Base-by-base conservation (phyloP, 2,888 invertebrate species). In the Cyaniris semiargus region DNA sequence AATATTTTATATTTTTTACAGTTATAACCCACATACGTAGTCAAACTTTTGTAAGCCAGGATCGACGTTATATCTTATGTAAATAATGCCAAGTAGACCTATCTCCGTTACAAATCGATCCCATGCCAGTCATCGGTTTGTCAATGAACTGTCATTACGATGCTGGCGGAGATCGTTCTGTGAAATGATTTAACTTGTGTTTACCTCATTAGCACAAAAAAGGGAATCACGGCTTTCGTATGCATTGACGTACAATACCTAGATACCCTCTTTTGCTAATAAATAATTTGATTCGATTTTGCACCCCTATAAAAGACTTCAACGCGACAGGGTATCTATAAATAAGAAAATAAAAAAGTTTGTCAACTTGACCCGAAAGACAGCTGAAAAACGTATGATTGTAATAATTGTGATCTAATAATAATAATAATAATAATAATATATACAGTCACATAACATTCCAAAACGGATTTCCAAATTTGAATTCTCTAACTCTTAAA, bases 201-300 rank as follows among this genome's bases (percentile, higher is more conserved):
- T 74, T 74, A 74, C 74, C 27, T 53, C 15, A 74, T 74, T 74
- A 74, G 74, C 74, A 74, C 74, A 74, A 74, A 74, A 72, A 48
- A 74, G 48, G n/a, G 23, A 15, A 66, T 66, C 66, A 66, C 6
- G 31, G 66, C 15, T 66, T 66, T 27, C 15, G 6, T 27, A 1
- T 3, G 6, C 15, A 6, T 15, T 66, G 66, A 66, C 66, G 27
- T 66, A 66, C 27, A 15, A 27, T 66, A 60, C 13, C 3, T 23
- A 60, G 23, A 23, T 2, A 60, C 21, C 44, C 0, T 44, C 0
- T 13, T 0, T 44, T 44, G 44, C 10, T 44, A 13, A 44, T 44
- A 44, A 38, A 38, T 10, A 38, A 8, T 38, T 38, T 38, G 38
- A 44, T 44, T 10, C 13, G 10, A 44, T 44, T 44, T 38, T 18